Conservation (phyloP, 2,113 vertebrate species). For the Xiphophorus hellerii region DNA sequence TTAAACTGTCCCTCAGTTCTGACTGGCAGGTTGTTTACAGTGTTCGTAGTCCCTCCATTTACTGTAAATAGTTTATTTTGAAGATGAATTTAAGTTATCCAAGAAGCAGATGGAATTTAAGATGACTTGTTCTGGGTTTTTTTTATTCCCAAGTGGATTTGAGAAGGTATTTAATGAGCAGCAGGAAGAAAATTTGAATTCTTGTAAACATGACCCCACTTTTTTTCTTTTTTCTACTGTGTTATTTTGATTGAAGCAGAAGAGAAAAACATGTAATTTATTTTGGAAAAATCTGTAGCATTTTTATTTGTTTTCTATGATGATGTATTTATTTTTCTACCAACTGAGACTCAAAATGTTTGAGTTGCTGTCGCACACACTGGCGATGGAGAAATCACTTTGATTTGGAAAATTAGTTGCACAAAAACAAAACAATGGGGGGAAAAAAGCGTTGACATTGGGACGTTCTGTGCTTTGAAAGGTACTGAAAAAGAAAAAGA, state of each 20-base stretch:
- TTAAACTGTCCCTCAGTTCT: background rate
- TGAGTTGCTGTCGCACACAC: constrained; percentile 6
- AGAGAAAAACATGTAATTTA: constrained; percentile 55
- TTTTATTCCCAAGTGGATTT: constrained; percentile 71
- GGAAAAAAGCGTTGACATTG: background rate
- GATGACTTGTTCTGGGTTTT: constrained; percentile 39
- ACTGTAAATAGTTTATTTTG: constrained; percentile 58
- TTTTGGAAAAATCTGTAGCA: constrained; percentile 61
- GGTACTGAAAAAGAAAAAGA: constrained; percentile 32
- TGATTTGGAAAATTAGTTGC: background rate
- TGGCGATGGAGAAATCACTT: background rate
- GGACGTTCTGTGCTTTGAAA: constrained; percentile 1
- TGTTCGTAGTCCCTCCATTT: constrained; percentile 39
- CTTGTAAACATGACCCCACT: constrained; percentile 31
- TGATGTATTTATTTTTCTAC: constrained; percentile 29
- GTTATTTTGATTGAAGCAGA: constrained; percentile 29
- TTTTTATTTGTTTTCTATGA: constrained; percentile 25
- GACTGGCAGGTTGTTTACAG: constrained; percentile 23
- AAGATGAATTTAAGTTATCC: constrained; percentile 7
- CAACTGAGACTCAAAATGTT: constrained; percentile 29
- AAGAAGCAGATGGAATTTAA: constrained; percentile 31
- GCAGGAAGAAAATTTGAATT: constrained; percentile 39
- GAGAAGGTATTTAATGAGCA: constrained; percentile 40
- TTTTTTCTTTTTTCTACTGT: constrained; percentile 1
- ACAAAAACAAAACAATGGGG: too few relatives aligned